A percentile compares a stretch with the other conserved stretches of the same genome.
These are phyloP conservation scores for Polyploca ridens DNA, from an alignment of 2,888 invertebrate species.

Conservation along the genomic window DNA sequence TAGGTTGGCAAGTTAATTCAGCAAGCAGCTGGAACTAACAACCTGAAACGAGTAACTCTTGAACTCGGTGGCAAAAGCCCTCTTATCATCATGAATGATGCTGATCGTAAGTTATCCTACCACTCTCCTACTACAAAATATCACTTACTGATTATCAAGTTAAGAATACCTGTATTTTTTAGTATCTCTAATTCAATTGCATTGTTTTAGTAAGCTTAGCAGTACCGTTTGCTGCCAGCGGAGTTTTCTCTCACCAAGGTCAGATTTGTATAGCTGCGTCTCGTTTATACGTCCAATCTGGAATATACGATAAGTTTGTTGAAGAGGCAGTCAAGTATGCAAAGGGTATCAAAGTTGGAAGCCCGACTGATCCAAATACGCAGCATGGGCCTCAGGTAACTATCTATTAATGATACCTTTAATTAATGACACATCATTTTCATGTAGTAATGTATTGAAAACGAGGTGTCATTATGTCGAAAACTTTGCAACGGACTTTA, in stretches of 20 bases:
- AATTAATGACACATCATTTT: too few species aligned
- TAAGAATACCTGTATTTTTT: background rate
- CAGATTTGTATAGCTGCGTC: constrained; percentile 48
- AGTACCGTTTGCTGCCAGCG: constrained; percentile 38
- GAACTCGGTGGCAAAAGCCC: constrained; percentile 96
- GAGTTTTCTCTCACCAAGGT: constrained; percentile 44
- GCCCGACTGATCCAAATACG: constrained; percentile 85
- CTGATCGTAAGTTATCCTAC: constrained; percentile 85
- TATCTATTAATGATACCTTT: background rate
- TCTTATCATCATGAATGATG: constrained; percentile 91
- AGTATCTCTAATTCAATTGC: background rate
- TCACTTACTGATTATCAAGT: background rate
- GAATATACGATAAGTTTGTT: constrained; percentile 92
- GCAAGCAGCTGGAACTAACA: constrained; percentile 89
- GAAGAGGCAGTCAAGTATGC: constrained; percentile 87
- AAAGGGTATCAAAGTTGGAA: constrained; percentile 87
- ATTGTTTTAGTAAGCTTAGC: constrained; percentile 31
- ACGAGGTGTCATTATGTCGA: too few species aligned
- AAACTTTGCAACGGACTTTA: too few species aligned
- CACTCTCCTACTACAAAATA: background rate
- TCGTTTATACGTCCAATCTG: constrained; percentile 46
- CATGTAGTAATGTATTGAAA: too few species aligned
- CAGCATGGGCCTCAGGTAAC: constrained; percentile 89
- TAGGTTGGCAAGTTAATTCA: constrained; percentile 85
- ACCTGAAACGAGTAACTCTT: constrained; percentile 91